phyloP scores from a whole-genome alignment of 1,140 invertebrate species.

The Neodiprion lecontei region DNA sequence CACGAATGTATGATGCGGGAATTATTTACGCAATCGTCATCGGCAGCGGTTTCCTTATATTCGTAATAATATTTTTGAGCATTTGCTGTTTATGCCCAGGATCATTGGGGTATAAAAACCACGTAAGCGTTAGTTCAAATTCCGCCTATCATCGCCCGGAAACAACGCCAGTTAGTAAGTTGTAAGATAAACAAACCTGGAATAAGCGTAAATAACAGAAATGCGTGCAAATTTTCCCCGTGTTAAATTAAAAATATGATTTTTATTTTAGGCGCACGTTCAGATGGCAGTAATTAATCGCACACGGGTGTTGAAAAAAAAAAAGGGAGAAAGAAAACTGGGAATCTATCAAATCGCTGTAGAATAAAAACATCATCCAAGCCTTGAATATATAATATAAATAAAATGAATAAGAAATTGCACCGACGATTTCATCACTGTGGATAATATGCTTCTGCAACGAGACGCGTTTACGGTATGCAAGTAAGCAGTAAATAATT shows the following conservation, averaged over 20 bases:
- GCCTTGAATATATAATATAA: slow-evolving; percentile 8
- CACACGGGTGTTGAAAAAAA: neutral
- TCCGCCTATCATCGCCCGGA: neutral
- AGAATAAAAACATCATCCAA: neutral
- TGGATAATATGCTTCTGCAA: neutral
- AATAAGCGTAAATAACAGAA: no score
- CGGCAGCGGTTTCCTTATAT: slow-evolving; percentile 22
- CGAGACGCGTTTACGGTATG: neutral
- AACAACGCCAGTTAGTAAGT: neutral
- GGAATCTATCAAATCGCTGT: neutral
- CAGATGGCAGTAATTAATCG: no score
- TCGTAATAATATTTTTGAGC: slow-evolving; percentile 22
- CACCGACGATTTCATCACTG: neutral
- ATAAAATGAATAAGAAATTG: slow-evolving; percentile 18
- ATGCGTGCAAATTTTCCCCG: no score
- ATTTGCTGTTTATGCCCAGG: slow-evolving; percentile 27
- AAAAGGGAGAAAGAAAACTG: slow-evolving; percentile 6
- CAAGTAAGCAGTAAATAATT: neutral
- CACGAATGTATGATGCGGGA: slow-evolving; percentile 22
- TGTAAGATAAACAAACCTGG: neutral
- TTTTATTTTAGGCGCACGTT: no score
- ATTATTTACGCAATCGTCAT: slow-evolving; percentile 28
- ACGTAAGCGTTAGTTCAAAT: neutral
- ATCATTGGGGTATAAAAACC: slow-evolving; percentile 12
- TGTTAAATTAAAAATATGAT: no score